Percentiles rank a stretch among this genome's conserved stretches.
phyloP scores from a whole-genome alignment of 2,888 invertebrate species.

The Lampropteryx suffumata region DNA sequence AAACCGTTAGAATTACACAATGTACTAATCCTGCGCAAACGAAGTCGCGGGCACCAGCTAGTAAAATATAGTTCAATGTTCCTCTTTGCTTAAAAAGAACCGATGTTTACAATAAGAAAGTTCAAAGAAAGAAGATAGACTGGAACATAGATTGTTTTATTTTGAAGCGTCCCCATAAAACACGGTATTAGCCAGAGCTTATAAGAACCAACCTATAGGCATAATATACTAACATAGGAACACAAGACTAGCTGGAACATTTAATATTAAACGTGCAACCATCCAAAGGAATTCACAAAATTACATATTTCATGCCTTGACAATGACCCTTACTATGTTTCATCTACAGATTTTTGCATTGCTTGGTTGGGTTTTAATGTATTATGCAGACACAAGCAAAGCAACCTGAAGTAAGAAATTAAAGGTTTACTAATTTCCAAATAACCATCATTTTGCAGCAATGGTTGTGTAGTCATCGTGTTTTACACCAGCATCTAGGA shows the following conservation, averaged over 20 bases:
- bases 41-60: no score
- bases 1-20: no score
- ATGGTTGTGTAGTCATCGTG: not conserved
- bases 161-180: slow-evolving; percentile 32
- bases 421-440: no score
- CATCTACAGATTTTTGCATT: no score
- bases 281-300: not conserved
- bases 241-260: slow-evolving; percentile 10
- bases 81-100: slow-evolving; percentile 3
- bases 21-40: no score
- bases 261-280: not conserved
- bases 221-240: slow-evolving; percentile 7
- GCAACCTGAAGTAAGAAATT: no score
- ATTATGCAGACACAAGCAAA: no score
- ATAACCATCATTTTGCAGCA: no score
- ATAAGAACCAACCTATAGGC: slow-evolving; percentile 29
- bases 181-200: slow-evolving; percentile 34
- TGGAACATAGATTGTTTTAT: slow-evolving; percentile 29
- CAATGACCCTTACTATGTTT: no score
- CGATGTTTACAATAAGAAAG: slow-evolving; percentile 19
- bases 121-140: slow-evolving; percentile 32
- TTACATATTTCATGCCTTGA: no score
- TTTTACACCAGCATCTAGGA: slow-evolving; percentile 3
- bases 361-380: no score
- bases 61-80: no score